Base-by-base conservation (phyloP, 2,888 invertebrate genomes). In the Sarcophaga subvicina region DNA sequence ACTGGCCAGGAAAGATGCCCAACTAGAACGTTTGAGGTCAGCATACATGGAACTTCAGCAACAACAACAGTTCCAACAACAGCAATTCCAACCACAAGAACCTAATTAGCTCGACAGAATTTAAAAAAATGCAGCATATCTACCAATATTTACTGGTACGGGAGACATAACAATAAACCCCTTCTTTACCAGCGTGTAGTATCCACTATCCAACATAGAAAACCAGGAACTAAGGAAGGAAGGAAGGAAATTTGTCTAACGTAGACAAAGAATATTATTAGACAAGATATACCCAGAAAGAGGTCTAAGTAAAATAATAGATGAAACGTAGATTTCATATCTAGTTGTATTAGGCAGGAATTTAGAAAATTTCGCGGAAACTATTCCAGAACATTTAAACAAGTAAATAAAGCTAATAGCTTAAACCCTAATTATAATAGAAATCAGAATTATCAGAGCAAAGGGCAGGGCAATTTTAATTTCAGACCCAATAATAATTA, bases 221-320 rank as follows among this genome's bases (percentile, higher is more conserved):
- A 77, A 85, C 14, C 75, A 76, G 12, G 22, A 22, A 22, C 22
- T 22, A 22, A 22, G 22, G 22, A 22, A 22, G 82, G 62, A 22
- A 73, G 71, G n/a, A n/a, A n/a, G n/a, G n/a, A 60, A 72, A 77
- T 47, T 72, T 77, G 25, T 62, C 69, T 2, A 82, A 77, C 49
- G 49, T 77, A 5, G 66, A 12, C 84, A 80, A 22, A 69, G 73
- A 73, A 22, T 63, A 49, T 17, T 75, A n/a, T n/a, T 82, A 22
- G 71, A 84, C 17, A 84, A 84, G 63, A 84, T 84, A 47, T 83
- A 83, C 17, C 27, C 47, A 0, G 64, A 80, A 84, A 25, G 64
- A 14, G 45, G 80, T 27, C 12, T 83, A 73, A 62, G 27, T 1
- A 73, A 14, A 2, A 83, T 78, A 62, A 72, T 83, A 67, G 72